Evolutionary conservation across 2,888 invertebrate species (phyloP).

Genomic region (Steinernema hermaphroditum): DNA sequence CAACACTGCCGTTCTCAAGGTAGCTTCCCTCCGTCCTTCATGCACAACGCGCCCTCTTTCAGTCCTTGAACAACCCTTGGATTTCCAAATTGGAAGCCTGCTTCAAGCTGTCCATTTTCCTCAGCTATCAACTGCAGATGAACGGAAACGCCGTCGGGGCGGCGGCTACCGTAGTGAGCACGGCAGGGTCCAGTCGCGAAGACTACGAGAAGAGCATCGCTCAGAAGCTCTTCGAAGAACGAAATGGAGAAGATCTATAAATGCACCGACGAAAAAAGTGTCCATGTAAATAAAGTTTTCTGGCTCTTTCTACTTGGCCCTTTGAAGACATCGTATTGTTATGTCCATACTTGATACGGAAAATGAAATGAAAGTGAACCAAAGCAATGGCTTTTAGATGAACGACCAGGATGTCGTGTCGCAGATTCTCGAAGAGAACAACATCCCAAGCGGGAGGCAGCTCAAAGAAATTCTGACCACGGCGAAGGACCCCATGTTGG

Average conservation of each 20-base stretch:
- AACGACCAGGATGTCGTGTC: neutral
- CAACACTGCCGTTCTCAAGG: slow-evolving; percentile 15
- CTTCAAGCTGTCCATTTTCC: neutral
- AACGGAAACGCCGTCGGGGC: neutral
- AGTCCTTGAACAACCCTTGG: neutral
- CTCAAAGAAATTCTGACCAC: neutral
- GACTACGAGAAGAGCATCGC: slow-evolving; percentile 2
- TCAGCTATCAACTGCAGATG: neutral
- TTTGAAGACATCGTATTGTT: neutral
- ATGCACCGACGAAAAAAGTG: neutral
- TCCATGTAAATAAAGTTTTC: neutral
- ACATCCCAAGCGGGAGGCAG: slow-evolving; percentile 5
- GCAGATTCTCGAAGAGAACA: neutral
- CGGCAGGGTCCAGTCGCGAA: neutral
- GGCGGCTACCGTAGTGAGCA: neutral
- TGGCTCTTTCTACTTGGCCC: neutral
- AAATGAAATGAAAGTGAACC: neutral
- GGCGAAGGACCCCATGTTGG: slow-evolving; percentile 76
- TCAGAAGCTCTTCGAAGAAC: neutral
- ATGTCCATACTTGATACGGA: neutral
- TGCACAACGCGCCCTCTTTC: neutral
- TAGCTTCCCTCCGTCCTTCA: too few relatives aligned
- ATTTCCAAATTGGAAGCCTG: slow-evolving; percentile 2
- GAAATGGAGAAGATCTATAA: neutral
- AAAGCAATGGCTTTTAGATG: neutral